Base-by-base conservation (phyloP, 2,888 invertebrate species). In the Acrocyrtus sp. region DNA sequence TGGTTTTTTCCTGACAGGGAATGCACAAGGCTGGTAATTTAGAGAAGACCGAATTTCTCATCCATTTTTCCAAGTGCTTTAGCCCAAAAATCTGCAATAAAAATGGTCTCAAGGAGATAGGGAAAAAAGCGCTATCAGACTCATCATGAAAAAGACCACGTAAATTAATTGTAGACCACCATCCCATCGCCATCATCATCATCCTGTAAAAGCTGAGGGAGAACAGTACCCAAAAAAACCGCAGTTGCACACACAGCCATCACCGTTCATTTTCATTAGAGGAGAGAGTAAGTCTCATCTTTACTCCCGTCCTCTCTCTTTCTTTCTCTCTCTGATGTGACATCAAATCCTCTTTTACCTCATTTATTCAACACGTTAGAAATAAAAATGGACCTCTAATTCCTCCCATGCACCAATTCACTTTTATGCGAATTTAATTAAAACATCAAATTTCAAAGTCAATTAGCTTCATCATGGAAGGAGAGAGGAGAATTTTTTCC, bases 361-460 rank as follows among this genome's bases (percentile, higher is more conserved):
- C 69, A 61, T 69, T 68, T 69, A 69, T 54, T 60, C 69, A 54
- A 69, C 60, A 69, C 61, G 61, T 69, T 69, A 50, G 34, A 34
- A 39, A 47, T 53, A 53, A 61, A 69, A 61, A 61, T 61, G 54
- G 39, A 45, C 29, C 48, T 48, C 19, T 26, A 27, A 26, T 48
- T 60, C 22, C 22, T 8, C 50, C 8, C 21, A 60, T 19, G 21
- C 50, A 39, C 50, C 61, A 69, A 61, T 69, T 69, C 67, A 68
- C 61, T 69, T 69, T 69, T 69, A 69, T 69, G 61, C 53, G 69
- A 69, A 69, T 69, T 69, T 69, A 69, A 69, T 69, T 69, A 69
- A 69, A 69, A 69, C 69, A 69, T 69, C 69, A 69, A 69, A 69
- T 69, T 69, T 69, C 69, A 69, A 69, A 69, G 69, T 69, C 69